Conservation (phyloP, 2,888 invertebrate genomes). For the Cantharis rustica region DNA sequence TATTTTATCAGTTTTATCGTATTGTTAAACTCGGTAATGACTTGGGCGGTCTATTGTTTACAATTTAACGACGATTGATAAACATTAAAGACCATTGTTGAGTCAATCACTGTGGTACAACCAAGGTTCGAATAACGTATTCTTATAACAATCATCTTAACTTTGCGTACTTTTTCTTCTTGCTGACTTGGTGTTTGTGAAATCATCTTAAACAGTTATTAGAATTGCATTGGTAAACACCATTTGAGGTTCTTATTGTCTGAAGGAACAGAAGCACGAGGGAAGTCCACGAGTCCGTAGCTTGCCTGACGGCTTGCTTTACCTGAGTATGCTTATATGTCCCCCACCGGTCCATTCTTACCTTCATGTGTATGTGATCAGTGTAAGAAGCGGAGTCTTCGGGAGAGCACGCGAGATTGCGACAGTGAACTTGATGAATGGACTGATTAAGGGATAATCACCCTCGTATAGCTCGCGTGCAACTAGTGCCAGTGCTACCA, state of each 20-base stretch:
- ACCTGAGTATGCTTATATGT: slow-evolving; percentile 53
- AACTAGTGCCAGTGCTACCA: slow-evolving; percentile 25
- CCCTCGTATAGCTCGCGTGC: slow-evolving; percentile 29
- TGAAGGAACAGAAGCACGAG: slow-evolving; percentile 32
- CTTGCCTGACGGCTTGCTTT: slow-evolving; percentile 50
- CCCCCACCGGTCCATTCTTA: slow-evolving; percentile 56
- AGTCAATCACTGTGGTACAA: slow-evolving; percentile 48
- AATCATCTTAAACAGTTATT: slow-evolving; percentile 23
- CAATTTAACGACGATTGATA: slow-evolving; percentile 45
- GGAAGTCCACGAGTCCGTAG: slow-evolving; percentile 32
- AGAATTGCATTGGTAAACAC: slow-evolving; percentile 36
- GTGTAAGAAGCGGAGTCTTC: slow-evolving; percentile 57
- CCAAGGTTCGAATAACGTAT: neutral
- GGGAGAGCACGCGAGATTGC: slow-evolving; percentile 53
- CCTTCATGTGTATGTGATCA: slow-evolving; percentile 57
- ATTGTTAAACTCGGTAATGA: slow-evolving; percentile 47
- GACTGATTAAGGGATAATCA: slow-evolving; percentile 31
- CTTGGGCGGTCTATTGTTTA: slow-evolving; percentile 50
- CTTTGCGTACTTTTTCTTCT: neutral
- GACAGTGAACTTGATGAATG: slow-evolving; percentile 35
- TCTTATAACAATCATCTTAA: neutral
- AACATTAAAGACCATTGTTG: slow-evolving; percentile 50
- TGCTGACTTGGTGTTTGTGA: neutral
- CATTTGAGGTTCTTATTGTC: slow-evolving; percentile 24
- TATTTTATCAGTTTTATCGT: slow-evolving; percentile 49